phyloP scores from a whole-genome alignment of 2,113 vertebrate genomes.

The Procavia capensis region DNA sequence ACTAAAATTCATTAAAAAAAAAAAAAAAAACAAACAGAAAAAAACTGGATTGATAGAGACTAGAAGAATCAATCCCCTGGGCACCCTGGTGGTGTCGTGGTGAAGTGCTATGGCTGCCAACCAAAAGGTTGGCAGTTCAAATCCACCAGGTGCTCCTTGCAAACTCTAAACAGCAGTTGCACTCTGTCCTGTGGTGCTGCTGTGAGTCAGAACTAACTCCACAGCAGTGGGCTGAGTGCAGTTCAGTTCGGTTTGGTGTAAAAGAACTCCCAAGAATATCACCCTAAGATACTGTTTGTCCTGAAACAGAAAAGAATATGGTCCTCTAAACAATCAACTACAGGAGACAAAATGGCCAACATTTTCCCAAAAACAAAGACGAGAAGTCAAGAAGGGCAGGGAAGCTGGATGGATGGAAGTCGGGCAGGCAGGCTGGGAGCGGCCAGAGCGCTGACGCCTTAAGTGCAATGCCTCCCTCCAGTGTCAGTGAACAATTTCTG shows the following conservation, averaged over 20 bases:
- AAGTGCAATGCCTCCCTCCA: neutral
- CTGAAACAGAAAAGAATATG: too few species aligned
- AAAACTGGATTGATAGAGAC: neutral
- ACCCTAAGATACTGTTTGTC: neutral
- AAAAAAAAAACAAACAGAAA: too few species aligned
- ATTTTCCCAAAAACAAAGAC: neutral
- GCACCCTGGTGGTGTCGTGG: too few species aligned
- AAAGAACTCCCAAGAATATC: neutral
- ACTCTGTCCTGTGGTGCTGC: too few species aligned
- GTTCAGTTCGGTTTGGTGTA: too few species aligned
- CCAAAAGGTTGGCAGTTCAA: too few species aligned
- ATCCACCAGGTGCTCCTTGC: too few species aligned
- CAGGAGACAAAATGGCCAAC: neutral
- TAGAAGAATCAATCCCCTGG: neutral
- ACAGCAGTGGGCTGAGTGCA: too few species aligned
- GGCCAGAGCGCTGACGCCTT: neutral
- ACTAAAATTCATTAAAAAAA: neutral
- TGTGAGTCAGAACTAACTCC: too few species aligned
- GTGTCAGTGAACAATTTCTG: neutral
- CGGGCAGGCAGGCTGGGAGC: neutral
- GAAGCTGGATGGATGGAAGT: too few species aligned
- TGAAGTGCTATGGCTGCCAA: too few species aligned
- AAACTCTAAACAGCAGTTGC: too few species aligned
- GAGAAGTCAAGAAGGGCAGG: neutral
- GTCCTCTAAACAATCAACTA: neutral